These are phyloP conservation scores for Panthera uncia DNA, from an alignment of 2,113 vertebrate genomes.

Conservation along the genomic window DNA sequence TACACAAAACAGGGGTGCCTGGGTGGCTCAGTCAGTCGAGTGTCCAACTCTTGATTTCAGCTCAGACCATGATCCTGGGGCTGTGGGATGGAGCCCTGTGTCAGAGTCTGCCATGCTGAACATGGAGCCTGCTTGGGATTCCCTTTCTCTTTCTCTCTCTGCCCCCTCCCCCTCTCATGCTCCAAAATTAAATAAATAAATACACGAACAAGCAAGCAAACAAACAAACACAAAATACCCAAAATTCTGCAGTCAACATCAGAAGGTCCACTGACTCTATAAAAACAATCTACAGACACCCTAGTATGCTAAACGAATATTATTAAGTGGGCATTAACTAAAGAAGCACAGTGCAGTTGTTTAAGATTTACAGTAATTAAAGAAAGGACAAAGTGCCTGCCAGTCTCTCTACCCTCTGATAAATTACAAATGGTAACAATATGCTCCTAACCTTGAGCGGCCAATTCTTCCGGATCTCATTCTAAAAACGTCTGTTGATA, in stretches of 20 bases:
- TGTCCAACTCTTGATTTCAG: too few relatives aligned
- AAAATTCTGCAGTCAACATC: conserved; percentile 7
- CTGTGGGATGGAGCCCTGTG: too few relatives aligned
- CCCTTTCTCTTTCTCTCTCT: too few relatives aligned
- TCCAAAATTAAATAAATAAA: too few relatives aligned
- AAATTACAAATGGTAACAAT: background rate
- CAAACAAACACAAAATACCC: background rate
- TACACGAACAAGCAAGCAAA: too few relatives aligned
- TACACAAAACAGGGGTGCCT: too few relatives aligned
- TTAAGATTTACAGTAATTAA: background rate
- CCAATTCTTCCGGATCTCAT: conserved; percentile 17
- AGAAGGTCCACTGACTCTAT: background rate
- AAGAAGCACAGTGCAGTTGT: background rate
- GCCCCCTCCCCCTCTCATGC: too few relatives aligned
- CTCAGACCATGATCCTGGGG: too few relatives aligned
- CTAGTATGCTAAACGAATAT: background rate
- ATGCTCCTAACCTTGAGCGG: background rate
- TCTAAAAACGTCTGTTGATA: conserved; percentile 28
- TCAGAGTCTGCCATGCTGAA: too few relatives aligned
- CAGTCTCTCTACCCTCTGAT: background rate
- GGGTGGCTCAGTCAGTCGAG: too few relatives aligned
- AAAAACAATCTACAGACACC: background rate
- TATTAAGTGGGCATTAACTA: background rate
- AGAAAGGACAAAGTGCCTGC: background rate
- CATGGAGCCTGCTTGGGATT: too few relatives aligned